Conservation (phyloP, 2,888 invertebrate genomes). For the Lasioglossum villosulum region DNA sequence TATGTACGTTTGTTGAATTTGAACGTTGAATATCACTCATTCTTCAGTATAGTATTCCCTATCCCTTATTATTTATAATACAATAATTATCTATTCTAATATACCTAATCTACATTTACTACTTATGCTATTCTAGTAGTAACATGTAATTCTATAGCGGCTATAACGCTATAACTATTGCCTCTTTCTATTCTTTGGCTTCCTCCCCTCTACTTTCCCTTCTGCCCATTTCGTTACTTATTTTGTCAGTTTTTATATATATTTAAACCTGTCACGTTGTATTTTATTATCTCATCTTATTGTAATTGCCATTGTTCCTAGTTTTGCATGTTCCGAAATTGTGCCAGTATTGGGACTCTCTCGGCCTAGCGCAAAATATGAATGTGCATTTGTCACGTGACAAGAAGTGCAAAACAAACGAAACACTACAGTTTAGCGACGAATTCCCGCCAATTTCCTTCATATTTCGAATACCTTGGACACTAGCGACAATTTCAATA, state of each 20-base stretch:
- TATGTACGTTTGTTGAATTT: neutral
- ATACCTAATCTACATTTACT: neutral
- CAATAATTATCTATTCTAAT: too few species aligned
- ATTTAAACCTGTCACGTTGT: too few species aligned
- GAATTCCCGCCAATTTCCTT: constrained; percentile 63
- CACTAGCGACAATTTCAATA: constrained; percentile 47
- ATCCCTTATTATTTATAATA: too few species aligned
- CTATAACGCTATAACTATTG: neutral
- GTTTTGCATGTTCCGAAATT: neutral
- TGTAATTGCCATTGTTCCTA: neutral
- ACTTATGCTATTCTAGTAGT: neutral
- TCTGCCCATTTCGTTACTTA: neutral
- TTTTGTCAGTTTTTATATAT: neutral
- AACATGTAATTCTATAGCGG: neutral
- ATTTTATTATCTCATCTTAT: neutral
- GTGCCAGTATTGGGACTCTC: neutral
- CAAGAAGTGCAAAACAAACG: neutral
- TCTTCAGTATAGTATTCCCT: too few species aligned
- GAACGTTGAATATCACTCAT: too few species aligned
- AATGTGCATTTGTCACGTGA: neutral
- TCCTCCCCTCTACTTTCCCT: neutral
- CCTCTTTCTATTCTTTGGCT: neutral
- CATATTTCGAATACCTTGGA: constrained; percentile 45
- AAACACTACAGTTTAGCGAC: neutral
- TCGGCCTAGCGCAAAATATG: neutral